These are phyloP conservation scores for Oreochromis niloticus DNA, from an alignment of 2,113 vertebrate species.

Conservation along the genomic window DNA sequence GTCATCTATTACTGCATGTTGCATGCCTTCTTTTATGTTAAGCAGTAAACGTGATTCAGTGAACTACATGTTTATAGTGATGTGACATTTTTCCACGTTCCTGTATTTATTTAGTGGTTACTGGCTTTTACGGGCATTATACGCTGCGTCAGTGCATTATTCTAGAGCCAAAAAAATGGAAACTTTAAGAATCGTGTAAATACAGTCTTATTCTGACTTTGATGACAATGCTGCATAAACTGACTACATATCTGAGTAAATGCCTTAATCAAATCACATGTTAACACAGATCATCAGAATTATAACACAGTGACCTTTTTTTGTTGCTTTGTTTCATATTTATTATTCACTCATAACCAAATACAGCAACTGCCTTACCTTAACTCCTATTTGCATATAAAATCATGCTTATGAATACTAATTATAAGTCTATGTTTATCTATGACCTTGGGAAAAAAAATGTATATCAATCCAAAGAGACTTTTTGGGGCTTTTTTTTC, in stretches of 20 bases:
- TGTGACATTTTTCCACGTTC: background rate
- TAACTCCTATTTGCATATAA: background rate
- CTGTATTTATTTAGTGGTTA: background rate
- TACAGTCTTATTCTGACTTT: background rate
- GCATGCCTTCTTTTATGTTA: conserved; percentile 25
- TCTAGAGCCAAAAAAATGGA: background rate
- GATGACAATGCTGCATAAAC: conserved; percentile 30
- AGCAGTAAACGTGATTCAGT: background rate
- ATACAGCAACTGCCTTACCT: conserved; percentile 23
- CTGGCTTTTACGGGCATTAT: background rate
- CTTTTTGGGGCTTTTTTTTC: conserved; percentile 49
- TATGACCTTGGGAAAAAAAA: background rate
- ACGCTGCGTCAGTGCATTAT: background rate
- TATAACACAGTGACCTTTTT: background rate
- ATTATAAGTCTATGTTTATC: background rate
- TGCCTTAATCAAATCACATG: conserved; percentile 24
- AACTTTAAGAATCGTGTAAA: background rate
- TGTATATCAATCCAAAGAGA: background rate
- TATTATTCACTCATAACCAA: conserved; percentile 16
- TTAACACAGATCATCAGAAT: background rate
- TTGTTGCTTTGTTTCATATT: background rate
- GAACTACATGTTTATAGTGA: background rate
- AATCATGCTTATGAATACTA: background rate
- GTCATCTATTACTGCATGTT: background rate
- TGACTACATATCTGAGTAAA: background rate